Percentiles rank a stretch among this genome's conserved stretches.
Evolutionary conservation across 2,888 invertebrate genomes (phyloP).

Genomic region (Oscheius sp.): DNA sequence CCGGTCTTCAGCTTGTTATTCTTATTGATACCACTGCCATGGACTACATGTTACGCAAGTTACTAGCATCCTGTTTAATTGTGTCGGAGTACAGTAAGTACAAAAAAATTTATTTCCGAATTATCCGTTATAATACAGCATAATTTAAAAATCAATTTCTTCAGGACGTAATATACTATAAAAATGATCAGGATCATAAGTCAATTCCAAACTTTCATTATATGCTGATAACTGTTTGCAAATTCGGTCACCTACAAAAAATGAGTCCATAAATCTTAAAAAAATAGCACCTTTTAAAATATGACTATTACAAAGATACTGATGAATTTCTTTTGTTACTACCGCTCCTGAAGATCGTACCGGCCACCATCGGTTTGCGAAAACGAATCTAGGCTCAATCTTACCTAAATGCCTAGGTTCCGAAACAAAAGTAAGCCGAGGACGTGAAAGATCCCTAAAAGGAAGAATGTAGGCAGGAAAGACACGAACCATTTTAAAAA

Average conservation of each 20-base stretch:
- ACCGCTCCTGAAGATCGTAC: neutral
- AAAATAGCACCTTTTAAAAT: constrained; percentile 9
- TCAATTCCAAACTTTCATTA: neutral
- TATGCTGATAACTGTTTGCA: neutral
- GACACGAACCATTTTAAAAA: neutral
- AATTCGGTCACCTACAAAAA: neutral
- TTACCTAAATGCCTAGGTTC: constrained; percentile 10
- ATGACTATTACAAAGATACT: neutral
- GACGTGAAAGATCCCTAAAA: constrained; percentile 1
- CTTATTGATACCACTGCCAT: constrained; percentile 18
- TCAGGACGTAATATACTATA: neutral
- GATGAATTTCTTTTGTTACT: constrained; percentile 10
- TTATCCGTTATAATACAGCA: neutral
- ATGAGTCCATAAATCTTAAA: neutral
- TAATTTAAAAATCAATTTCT: neutral
- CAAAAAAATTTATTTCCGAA: neutral
- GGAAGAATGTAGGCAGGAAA: neutral
- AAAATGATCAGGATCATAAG: constrained; percentile 3
- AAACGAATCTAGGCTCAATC: neutral
- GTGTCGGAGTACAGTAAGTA: neutral
- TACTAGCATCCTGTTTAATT: neutral
- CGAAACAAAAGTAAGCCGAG: neutral
- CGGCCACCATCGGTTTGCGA: constrained; percentile 25
- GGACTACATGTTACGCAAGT: neutral
- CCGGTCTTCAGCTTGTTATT: constrained; percentile 25